phyloP scores from a whole-genome alignment of 2,797 vertebrate species.

The Aeoliscus strigatus region DNA sequence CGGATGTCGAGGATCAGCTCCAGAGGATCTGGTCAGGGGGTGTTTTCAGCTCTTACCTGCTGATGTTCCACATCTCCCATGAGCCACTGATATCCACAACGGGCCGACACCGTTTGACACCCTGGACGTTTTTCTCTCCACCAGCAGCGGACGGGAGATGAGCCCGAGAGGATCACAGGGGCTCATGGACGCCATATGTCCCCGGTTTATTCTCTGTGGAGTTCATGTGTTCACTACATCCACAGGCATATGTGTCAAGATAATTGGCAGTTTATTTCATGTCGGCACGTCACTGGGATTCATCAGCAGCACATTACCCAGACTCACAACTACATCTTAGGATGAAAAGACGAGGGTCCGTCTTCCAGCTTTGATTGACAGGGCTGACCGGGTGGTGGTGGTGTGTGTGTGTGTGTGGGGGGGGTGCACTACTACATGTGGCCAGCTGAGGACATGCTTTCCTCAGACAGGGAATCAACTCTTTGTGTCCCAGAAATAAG shows the following conservation, averaged over 20 bases:
- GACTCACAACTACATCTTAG: background rate
- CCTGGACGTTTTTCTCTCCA: constrained; percentile 54
- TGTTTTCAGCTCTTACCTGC: constrained; percentile 55
- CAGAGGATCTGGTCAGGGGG: constrained; percentile 36
- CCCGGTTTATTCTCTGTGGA: constrained; percentile 57
- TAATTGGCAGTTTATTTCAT: constrained; percentile 44
- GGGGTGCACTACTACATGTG: constrained; percentile 59
- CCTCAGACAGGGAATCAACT: constrained; percentile 52
- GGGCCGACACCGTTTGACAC: constrained; percentile 55
- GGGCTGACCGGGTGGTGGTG: too few species aligned
- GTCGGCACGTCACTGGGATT: constrained; percentile 19
- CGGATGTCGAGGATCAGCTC: constrained; percentile 10
- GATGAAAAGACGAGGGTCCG: background rate
- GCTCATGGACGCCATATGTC: constrained; percentile 71
- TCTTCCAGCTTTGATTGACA: constrained; percentile 29
- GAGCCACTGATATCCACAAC: constrained; percentile 56
- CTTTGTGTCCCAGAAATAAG: constrained; percentile 12
- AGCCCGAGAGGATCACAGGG: constrained; percentile 60
- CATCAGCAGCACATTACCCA: too few species aligned
- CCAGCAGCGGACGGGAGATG: constrained; percentile 52
- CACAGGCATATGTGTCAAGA: constrained; percentile 33
- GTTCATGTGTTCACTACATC: constrained; percentile 45
- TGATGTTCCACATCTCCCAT: constrained; percentile 63
- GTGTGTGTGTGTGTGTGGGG: too few species aligned
- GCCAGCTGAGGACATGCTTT: constrained; percentile 75